Conservation (phyloP, 2,797 vertebrate species). For the Coendou prehensilis region DNA sequence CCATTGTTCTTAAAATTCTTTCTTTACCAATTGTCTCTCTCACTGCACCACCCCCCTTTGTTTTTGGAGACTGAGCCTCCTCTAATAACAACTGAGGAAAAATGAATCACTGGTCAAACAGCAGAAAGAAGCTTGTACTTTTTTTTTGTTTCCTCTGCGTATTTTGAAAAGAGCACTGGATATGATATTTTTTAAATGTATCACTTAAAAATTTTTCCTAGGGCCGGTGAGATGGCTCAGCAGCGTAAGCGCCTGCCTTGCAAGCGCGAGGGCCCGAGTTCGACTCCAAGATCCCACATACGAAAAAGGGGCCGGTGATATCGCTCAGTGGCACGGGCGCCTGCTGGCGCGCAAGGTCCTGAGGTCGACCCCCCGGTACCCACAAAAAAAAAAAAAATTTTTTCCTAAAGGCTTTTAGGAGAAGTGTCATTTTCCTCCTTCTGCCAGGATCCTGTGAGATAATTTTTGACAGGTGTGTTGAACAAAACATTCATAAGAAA, state of each 20-base stretch:
- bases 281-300: no score
- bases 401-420: conserved; percentile 36
- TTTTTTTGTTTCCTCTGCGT: neutral
- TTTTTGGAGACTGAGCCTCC: neutral
- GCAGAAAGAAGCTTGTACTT: neutral
- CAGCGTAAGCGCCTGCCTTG: no score
- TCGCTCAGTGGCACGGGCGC: no score
- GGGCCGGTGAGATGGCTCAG: no score
- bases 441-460: neutral
- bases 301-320: no score
- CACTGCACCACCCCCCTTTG: neutral
- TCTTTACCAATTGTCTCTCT: neutral
- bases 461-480: neutral
- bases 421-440: neutral
- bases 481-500: neutral
- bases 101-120: neutral
- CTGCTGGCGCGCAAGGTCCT: no score
- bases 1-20: conserved; percentile 19
- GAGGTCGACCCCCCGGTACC: no score
- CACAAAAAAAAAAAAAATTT: no score
- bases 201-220: conserved; percentile 41
- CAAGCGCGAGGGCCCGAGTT: no score
- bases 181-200: conserved; percentile 28
- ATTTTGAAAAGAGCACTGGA: neutral
- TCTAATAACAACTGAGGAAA: neutral